Base-by-base conservation (phyloP, 30 jellyfish, hydroid and myxozoan genomes). In the Phacellophora camtschatica region DNA sequence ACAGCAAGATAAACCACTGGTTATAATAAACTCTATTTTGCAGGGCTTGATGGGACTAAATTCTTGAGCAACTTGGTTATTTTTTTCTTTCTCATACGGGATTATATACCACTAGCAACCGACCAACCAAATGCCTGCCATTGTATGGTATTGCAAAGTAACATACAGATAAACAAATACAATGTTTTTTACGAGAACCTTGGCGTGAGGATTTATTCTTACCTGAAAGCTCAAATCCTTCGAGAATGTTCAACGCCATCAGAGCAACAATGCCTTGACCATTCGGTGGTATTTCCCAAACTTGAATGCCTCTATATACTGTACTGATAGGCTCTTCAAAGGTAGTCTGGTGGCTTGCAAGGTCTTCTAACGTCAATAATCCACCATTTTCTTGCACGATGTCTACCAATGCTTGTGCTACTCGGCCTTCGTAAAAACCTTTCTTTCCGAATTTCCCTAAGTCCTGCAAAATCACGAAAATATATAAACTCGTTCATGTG, bases 251-350 rank as follows among this genome's bases (percentile, higher is more conserved):
- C 22, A 90, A 69, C 27, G 96, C 98, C 95, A 90, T 90, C 55
- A 90, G 55, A 4, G 96, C 98, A n/a, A 84, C 85, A 34, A 90
- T 66, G 46, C 98, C 98, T 68, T 90, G 98, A 4, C 98, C 90
- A 71, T 90, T 90, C 19, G 98, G 98, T 2, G 98, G 98, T 80
- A 90, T 83, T 37, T 90, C 98, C 95, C 96, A 84, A 2, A 90
- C 82, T 50, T 85, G 67, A 20, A 87, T 87, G 54, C 92, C 98
- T 56, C 88, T 78, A 34, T 90, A 90, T 16, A 34, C 85, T 2
- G 90, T 73, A 36, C 86, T 72, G n/a, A 90, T 74, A 3, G 98
- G 95, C 7, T 76, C 94, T 27, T 83, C 98, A 83, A 34, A 90
- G 5, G 96, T 74, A 57, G 62, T 83, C 35, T 27, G 28, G 53